Evolutionary conservation across 2,888 invertebrate genomes (phyloP).

Genomic region (Ochropleura leucogaster): DNA sequence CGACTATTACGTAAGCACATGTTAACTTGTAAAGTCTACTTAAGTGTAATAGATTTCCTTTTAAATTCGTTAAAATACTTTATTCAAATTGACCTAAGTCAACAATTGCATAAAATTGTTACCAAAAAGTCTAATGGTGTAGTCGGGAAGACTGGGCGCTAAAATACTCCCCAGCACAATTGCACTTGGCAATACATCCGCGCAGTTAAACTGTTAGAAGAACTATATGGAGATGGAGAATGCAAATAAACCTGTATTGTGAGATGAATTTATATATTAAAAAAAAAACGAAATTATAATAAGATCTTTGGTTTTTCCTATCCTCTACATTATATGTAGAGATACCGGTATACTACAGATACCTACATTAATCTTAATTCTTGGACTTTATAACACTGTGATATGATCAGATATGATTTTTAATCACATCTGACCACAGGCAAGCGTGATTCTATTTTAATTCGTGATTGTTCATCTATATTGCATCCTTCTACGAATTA

Average conservation of each 20-base stretch:
- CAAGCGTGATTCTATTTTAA: conserved; percentile 43
- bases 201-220: background rate
- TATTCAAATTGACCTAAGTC: background rate
- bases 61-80: no score
- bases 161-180: background rate
- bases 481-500: conserved; percentile 42
- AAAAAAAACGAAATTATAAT: background rate
- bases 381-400: conserved; percentile 31
- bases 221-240: background rate
- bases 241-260: conserved; percentile 4
- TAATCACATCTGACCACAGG: conserved; percentile 48
- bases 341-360: background rate
- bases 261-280: background rate
- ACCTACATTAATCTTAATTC: conserved; percentile 31
- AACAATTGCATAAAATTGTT: background rate
- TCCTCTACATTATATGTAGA: background rate
- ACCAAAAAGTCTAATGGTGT: background rate
- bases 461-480: conserved; percentile 6
- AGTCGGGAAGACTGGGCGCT: background rate
- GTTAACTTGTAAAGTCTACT: no score
- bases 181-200: background rate
- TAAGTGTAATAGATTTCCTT: no score
- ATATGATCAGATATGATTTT: conserved; percentile 18
- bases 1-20: no score
- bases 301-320: background rate